Conservation (phyloP, 35 echinoderm and acorn worm genomes). For the Lytechinus variegatus region DNA sequence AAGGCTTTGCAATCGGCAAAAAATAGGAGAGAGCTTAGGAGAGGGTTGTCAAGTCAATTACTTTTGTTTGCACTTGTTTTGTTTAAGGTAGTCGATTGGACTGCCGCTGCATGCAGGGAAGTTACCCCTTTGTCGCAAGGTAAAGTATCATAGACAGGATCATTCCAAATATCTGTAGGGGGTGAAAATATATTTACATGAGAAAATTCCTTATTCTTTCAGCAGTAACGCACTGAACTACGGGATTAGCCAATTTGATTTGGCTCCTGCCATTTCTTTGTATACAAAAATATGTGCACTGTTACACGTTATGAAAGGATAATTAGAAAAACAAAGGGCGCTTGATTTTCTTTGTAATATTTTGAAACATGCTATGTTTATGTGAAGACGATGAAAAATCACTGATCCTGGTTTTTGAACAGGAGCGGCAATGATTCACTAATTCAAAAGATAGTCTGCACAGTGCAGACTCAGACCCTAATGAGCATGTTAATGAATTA, state of each 20-base stretch:
- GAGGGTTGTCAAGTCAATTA: conserved; percentile 22
- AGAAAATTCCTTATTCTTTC: background rate
- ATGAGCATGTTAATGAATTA: too few relatives aligned
- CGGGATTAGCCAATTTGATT: background rate
- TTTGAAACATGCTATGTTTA: too few relatives aligned
- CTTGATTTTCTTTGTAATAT: too few relatives aligned
- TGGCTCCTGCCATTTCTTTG: background rate
- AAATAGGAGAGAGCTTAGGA: background rate
- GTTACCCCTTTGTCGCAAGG: conserved; percentile 24
- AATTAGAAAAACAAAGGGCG: background rate
- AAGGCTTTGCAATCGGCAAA: background rate
- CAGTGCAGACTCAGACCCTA: too few relatives aligned
- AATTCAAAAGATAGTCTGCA: too few relatives aligned
- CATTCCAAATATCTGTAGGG: conserved; percentile 57
- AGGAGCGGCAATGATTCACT: too few relatives aligned
- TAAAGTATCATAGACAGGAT: conserved; percentile 43
- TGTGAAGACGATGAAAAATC: too few relatives aligned
- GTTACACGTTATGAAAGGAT: background rate
- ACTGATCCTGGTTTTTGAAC: too few relatives aligned
- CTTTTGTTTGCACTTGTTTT: conserved; percentile 29
- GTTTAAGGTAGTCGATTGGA: conserved; percentile 30
- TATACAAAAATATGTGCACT: background rate
- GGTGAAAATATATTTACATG: background rate
- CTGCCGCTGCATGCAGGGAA: conserved; percentile 23
- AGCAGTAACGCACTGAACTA: background rate